These are phyloP conservation scores for Drosophila nr. perissopoda DNA, from an alignment of 2,888 invertebrate species.

Conservation along the genomic window DNA sequence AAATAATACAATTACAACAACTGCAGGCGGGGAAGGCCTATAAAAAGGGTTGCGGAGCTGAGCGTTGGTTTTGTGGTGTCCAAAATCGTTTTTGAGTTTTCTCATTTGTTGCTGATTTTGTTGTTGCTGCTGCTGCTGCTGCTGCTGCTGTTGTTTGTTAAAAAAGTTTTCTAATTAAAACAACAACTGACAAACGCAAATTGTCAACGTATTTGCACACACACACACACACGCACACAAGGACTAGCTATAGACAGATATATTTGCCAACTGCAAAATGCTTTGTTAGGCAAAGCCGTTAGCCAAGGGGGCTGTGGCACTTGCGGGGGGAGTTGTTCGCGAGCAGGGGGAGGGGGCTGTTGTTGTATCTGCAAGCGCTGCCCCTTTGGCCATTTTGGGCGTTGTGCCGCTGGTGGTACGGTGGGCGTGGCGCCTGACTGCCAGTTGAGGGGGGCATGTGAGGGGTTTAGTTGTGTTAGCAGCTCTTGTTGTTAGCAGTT, in stretches of 20 bases:
- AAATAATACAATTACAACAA: conserved; percentile 65
- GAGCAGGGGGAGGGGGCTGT: neutral
- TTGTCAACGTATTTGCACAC: conserved; percentile 70
- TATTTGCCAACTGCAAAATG: conserved; percentile 75
- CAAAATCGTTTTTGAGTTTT: conserved; percentile 77
- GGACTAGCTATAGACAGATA: conserved; percentile 25
- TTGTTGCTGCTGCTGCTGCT: conserved; percentile 58
- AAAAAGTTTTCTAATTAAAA: conserved; percentile 81
- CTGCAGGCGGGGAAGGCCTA: conserved; percentile 4
- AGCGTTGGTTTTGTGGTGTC: conserved; percentile 65
- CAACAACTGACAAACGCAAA: conserved; percentile 81
- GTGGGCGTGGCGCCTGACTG: conserved; percentile 21
- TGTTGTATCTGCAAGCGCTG: conserved; percentile 28
- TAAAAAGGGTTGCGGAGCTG: neutral
- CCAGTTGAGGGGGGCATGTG: neutral
- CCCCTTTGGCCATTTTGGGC: conserved; percentile 53
- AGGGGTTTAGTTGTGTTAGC: conserved; percentile 2
- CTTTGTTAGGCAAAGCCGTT: conserved; percentile 69
- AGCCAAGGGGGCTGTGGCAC: neutral
- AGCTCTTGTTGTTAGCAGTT: conserved; percentile 73
- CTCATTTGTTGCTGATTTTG: conserved; percentile 48
- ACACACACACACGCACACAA: conserved; percentile 17
- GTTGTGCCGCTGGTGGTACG: conserved; percentile 39
- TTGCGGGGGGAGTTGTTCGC: neutral
- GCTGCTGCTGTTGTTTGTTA: conserved; percentile 69